These are phyloP conservation scores for Botrylloides violaceus DNA, from an alignment of 23 tunicate genomes.

Conservation along the genomic window DNA sequence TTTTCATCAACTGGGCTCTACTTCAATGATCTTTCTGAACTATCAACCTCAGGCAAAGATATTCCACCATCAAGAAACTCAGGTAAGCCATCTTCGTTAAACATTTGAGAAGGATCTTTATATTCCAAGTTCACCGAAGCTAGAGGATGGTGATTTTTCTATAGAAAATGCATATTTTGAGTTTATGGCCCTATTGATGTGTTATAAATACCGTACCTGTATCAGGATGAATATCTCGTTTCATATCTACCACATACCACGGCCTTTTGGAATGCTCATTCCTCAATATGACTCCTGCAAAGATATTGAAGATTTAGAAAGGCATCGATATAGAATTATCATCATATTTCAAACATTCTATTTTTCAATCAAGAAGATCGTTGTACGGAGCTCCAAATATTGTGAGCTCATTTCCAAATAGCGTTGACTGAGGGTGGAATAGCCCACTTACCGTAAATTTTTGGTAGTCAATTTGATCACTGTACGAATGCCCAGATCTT, in stretches of 20 bases:
- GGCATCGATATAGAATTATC: background rate
- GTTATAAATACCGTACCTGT: background rate
- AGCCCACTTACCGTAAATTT: too few species aligned
- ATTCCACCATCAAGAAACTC: background rate
- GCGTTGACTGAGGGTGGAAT: background rate
- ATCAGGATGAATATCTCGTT: background rate
- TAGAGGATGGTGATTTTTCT: background rate
- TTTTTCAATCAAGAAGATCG: too few species aligned
- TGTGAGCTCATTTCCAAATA: too few species aligned
- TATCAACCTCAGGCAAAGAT: background rate
- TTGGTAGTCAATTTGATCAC: background rate
- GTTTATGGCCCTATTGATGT: background rate
- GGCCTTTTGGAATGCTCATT: background rate
- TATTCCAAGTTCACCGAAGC: background rate
- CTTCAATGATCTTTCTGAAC: background rate
- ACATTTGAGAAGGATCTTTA: background rate
- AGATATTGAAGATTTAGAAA: background rate
- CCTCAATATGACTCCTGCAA: background rate
- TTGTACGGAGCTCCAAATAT: too few species aligned
- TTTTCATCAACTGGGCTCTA: background rate
- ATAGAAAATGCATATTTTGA: background rate
- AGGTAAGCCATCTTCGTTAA: background rate
- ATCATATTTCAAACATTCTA: background rate
- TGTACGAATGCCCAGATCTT: background rate
- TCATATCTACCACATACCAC: background rate